Percentiles rank a stretch among this genome's conserved stretches.
Conservation (phyloP, 1,140 invertebrate genomes). For the Drosophila rhopaloa region DNA sequence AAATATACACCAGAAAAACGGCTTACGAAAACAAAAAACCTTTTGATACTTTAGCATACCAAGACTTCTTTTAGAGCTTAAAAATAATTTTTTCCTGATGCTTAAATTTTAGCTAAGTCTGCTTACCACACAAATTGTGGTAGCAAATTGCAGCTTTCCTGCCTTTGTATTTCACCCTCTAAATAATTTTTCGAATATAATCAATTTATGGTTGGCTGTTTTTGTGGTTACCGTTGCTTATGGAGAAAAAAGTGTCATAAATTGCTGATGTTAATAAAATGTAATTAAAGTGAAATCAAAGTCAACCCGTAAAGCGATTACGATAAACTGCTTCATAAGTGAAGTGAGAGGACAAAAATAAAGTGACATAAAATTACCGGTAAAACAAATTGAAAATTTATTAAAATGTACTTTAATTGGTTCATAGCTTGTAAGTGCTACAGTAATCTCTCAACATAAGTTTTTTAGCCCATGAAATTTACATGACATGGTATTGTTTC, state of each 20-base stretch:
- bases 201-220: slow-evolving; percentile 21
- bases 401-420: slow-evolving; percentile 34
- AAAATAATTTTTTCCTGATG: not conserved
- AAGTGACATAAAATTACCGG: slow-evolving; percentile 19
- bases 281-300: slow-evolving; percentile 69
- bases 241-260: slow-evolving; percentile 29
- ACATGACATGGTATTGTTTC: slow-evolving; percentile 20
- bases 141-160: no score
- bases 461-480: slow-evolving; percentile 1
- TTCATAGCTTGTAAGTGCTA: slow-evolving; percentile 33
- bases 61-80: not conserved
- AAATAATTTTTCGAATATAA: slow-evolving; percentile 28
- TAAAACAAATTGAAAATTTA: slow-evolving; percentile 42
- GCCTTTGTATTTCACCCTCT: not conserved
- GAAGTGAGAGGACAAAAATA: slow-evolving; percentile 8
- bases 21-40: not conserved
- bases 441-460: slow-evolving; percentile 1
- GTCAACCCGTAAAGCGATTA: slow-evolving; percentile 42
- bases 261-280: slow-evolving; percentile 59
- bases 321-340: slow-evolving; percentile 23
- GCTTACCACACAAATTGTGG: not conserved
- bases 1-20: not conserved
- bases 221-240: slow-evolving; percentile 5
- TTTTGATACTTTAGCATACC: no score
- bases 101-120: not conserved